Base-by-base conservation (phyloP, 2,113 vertebrate species). In the Oostethus manadensis region DNA sequence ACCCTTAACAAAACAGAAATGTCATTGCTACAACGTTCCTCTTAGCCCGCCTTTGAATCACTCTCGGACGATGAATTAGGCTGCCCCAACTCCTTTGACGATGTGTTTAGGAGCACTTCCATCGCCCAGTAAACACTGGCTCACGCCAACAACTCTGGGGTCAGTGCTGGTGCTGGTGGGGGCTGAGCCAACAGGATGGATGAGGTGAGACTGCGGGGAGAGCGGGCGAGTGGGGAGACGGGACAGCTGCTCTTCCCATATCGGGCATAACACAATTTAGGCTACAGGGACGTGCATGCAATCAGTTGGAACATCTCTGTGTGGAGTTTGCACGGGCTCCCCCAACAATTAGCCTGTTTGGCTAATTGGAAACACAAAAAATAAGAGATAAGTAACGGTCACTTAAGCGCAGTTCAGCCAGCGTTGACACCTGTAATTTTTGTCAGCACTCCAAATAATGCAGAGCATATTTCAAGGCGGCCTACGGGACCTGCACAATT, bases 111-210 rank as follows among this genome's bases (percentile, higher is more conserved):
- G 55, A n/a, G 59, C 5, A 47, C 51, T 76, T 70, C 72, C 14
- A 69, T 85, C 76, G 79, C 62, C 5, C 5, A 67, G 61, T 86
- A 86, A 84, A 85, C 78, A 84, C 63, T 29, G 2, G 46, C 61
- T 77, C 65, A 54, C 64, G 80, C 70, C 75, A 70, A 78, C 79
- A 79, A 77, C 66, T 60, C 26, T 0, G 20, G 71, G 79, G 77
- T 83, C 74, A 69, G 46, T 42, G 38, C 29, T 33, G 49, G 48
- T 56, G 65, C 56, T 71, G 60, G 55, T 42, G 38, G 59, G 60
- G 17, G 54, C 72, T 54, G 60, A 58, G 58, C 58, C 20, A 50
- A 61, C 62, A 74, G 66, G 82, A 80, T 76, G 70, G 71, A 83
- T 81, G 82, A 87, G 71, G 72, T 77, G 74, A 71, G 62, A 58